Evolutionary conservation across 2,888 invertebrate species (phyloP).

Genomic region (Eristalis intricaria): DNA sequence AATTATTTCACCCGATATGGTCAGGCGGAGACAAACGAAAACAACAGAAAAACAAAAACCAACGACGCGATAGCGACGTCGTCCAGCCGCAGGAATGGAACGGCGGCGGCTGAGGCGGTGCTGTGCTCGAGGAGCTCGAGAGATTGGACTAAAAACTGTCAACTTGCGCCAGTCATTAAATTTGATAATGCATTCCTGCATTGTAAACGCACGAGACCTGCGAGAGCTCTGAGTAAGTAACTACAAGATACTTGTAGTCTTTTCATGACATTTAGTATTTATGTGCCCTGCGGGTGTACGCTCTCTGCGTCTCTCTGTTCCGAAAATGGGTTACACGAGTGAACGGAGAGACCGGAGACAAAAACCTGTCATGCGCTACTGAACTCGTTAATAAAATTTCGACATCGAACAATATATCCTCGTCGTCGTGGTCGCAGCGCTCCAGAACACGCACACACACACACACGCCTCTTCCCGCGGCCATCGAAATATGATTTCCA

Average conservation of each 20-base stretch:
- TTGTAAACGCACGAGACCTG: conserved; percentile 49
- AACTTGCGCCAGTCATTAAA: conserved; percentile 71
- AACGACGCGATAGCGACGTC: background rate
- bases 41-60: conserved; percentile 7
- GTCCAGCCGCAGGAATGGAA: too few species aligned
- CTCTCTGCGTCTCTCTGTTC: background rate
- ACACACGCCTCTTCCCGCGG: too few species aligned
- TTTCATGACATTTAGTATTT: conserved; percentile 54
- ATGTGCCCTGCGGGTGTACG: conserved; percentile 50
- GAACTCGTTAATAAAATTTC: conserved; percentile 65
- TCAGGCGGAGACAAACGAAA: conserved; percentile 37
- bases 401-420: conserved; percentile 33
- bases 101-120: too few species aligned
- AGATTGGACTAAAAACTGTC: conserved; percentile 63
- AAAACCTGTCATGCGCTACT: conserved; percentile 36
- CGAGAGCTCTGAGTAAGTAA: background rate
- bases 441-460: background rate
- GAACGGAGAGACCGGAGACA: conserved; percentile 13
- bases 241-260: conserved; percentile 38
- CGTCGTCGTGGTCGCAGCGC: background rate
- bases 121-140: conserved; percentile 1
- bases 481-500: conserved; percentile 40
- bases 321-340: conserved; percentile 38
- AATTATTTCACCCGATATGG: conserved; percentile 68
- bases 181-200: conserved; percentile 66